A percentile compares a stretch with the other conserved stretches of the same genome.
phyloP scores from a whole-genome alignment of 2,113 vertebrate genomes.

The Bubo bubo region DNA sequence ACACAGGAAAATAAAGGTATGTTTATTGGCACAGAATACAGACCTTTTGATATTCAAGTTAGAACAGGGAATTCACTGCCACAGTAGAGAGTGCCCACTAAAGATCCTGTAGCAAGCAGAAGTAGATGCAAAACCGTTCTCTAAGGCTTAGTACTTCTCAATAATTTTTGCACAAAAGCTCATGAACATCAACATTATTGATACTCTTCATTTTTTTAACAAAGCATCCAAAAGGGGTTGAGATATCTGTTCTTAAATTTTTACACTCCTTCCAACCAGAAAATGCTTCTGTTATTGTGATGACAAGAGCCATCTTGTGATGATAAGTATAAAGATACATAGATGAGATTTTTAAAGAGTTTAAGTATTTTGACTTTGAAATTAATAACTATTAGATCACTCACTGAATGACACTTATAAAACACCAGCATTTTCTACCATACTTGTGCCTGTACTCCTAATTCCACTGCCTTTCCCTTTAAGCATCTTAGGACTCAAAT shows the following conservation, averaged over 20 bases:
- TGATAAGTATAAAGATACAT: neutral
- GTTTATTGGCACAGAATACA: neutral
- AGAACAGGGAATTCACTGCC: neutral
- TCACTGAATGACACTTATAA: neutral
- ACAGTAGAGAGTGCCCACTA: neutral
- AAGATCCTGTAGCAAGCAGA: neutral
- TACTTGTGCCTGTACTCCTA: neutral
- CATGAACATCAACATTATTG: neutral
- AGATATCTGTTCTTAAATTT: neutral
- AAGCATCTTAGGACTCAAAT: neutral
- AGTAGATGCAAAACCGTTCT: neutral
- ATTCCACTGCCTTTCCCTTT: neutral
- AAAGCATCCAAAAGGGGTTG: neutral
- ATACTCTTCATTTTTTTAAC: neutral
- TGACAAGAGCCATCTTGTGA: neutral
- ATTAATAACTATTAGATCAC: neutral
- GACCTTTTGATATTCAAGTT: neutral
- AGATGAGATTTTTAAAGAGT: neutral
- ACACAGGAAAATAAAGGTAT: neutral
- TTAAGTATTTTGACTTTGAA: neutral
- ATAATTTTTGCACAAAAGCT: neutral
- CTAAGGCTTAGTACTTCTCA: neutral
- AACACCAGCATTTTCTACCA: neutral
- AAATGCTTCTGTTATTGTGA: neutral
- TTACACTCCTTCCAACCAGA: accelerated